phyloP scores from a whole-genome alignment of 2,113 vertebrate genomes.

The Melospiza georgiana region DNA sequence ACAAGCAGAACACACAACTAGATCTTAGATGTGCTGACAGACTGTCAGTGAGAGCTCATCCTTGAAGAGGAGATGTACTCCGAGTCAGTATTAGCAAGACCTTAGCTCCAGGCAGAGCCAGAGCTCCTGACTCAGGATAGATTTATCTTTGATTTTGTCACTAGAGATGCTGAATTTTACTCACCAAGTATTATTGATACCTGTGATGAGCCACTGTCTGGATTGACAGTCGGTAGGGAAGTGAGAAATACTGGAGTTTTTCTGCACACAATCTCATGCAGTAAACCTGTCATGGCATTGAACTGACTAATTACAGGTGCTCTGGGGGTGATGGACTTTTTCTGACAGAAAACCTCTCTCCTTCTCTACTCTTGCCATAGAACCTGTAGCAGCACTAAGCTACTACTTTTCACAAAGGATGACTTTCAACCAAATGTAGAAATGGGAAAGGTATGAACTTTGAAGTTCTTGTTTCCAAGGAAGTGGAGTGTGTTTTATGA shows the following conservation, averaged over 20 bases:
- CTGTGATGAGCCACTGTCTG: not conserved
- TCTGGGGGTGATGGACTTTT: not conserved
- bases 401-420: accelerated
- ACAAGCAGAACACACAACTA: not conserved
- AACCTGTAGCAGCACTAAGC: not conserved
- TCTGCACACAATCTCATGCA: not conserved
- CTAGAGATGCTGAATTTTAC: not conserved
- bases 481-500: not conserved
- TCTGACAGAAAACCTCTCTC: not conserved
- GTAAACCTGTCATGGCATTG: not conserved
- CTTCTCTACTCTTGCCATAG: not conserved
- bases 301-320: not conserved
- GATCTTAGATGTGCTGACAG: not conserved
- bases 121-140: not conserved
- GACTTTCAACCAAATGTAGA: not conserved
- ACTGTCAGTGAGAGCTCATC: not conserved
- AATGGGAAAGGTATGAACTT: not conserved
- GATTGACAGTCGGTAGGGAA: not conserved
- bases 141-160: not conserved
- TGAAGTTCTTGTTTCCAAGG: not conserved
- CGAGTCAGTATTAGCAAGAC: not conserved
- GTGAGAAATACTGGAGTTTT: not conserved
- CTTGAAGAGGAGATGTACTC: not conserved
- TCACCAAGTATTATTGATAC: not conserved
- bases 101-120: not conserved